A percentile compares a stretch with the other conserved stretches of the same genome.
phyloP scores from a whole-genome alignment of 1,140 invertebrate species.

The Drosophila melanogaster region Release_6_plus_ISO1_MT NT_037436.4:1207501-1208000 shows the following conservation, averaged over 20 bases:
- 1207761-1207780: constrained; percentile 73
- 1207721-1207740: constrained; percentile 67
- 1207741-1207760: constrained; percentile 75
- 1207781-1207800: constrained; percentile 66
- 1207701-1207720: constrained; percentile 64
- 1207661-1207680: constrained; percentile 62
- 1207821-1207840: constrained; percentile 5
- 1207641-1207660: constrained; percentile 61
- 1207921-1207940: too few relatives aligned
- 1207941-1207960: too few relatives aligned
- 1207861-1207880: neutral
- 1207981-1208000: too few relatives aligned
- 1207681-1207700: constrained; percentile 56
- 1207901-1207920: too few relatives aligned
- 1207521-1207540: constrained; percentile 69
- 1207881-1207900: neutral
- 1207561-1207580: constrained; percentile 56
- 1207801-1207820: constrained; percentile 59
- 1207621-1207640: constrained; percentile 73
- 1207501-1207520: too few relatives aligned
- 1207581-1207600: constrained; percentile 73
- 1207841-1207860: neutral
- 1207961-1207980: too few relatives aligned
- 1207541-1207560: constrained; percentile 57
- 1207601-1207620: constrained; percentile 81